Percentiles rank a stretch among this genome's conserved stretches.
phyloP scores from a whole-genome alignment of 2,113 vertebrate genomes.

The Narcine bancroftii region DNA sequence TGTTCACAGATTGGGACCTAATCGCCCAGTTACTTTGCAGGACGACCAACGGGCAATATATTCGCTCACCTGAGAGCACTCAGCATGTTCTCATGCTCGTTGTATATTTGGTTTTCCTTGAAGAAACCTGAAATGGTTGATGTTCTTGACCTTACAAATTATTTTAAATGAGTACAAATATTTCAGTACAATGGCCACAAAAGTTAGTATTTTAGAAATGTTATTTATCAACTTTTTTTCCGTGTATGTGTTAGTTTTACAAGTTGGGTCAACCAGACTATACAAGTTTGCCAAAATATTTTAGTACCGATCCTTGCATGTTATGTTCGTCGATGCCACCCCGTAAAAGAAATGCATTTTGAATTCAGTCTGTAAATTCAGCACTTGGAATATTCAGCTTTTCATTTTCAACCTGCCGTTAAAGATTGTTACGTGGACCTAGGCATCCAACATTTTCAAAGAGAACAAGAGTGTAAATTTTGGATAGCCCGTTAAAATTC shows the following conservation, averaged over 20 bases:
- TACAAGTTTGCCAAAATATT: neutral
- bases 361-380: neutral
- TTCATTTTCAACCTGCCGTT: neutral
- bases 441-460: neutral
- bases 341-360: too few relatives aligned
- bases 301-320: neutral
- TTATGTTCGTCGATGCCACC: neutral
- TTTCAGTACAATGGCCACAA: neutral
- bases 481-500: neutral
- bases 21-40: neutral
- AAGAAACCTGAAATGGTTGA: neutral
- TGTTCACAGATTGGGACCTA: neutral
- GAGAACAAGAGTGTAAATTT: neutral
- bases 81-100: neutral
- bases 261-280: neutral
- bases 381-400: neutral
- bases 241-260: neutral
- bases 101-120: neutral
- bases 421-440: neutral
- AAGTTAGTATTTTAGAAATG: neutral
- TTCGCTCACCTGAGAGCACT: conserved; percentile 4
- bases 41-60: neutral
- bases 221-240: neutral
- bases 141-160: neutral
- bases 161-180: neutral